Percentiles rank a stretch among this genome's conserved stretches.
Evolutionary conservation across 2,888 invertebrate genomes (phyloP).

Genomic region (Apamea epomidion): DNA sequence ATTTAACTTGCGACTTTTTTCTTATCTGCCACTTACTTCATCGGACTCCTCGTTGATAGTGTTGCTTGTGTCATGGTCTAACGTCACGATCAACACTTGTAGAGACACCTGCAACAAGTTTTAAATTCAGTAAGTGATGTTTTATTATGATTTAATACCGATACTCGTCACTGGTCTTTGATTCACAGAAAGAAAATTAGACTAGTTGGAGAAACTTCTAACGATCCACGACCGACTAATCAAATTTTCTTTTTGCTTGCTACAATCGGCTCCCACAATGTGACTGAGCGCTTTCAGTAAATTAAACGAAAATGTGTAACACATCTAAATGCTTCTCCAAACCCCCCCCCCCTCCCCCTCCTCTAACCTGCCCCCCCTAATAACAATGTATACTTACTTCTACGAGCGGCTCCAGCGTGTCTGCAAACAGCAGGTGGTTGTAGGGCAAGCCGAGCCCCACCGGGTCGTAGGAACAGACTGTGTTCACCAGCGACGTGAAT

Average conservation of each 20-base stretch:
- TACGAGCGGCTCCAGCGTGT: constrained; percentile 97
- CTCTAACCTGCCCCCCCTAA: too few species aligned
- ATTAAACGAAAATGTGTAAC: too few species aligned
- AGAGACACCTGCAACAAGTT: constrained; percentile 91
- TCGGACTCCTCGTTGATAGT: constrained; percentile 90
- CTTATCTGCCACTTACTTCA: constrained; percentile 86
- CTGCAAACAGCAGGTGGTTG: constrained; percentile 98
- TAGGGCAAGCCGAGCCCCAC: constrained; percentile 99
- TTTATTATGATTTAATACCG: neutral
- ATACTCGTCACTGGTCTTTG: neutral
- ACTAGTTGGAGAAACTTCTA: too few species aligned
- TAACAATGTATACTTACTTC: constrained; percentile 87
- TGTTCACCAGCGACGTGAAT: constrained; percentile 99
- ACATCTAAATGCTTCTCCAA: too few species aligned
- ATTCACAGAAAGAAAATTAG: neutral
- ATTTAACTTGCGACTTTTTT: neutral
- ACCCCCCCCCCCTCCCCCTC: too few species aligned
- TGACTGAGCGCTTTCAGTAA: too few species aligned
- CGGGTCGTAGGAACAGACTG: constrained; percentile 99
- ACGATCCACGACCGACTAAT: too few species aligned
- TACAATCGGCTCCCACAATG: too few species aligned
- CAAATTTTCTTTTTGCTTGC: too few species aligned
- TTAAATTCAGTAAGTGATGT: neutral
- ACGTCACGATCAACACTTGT: constrained; percentile 98
- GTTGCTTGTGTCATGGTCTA: constrained; percentile 97